Conservation (phyloP, 1,140 invertebrate genomes). For the Mizuhopecten yessoensis region DNA sequence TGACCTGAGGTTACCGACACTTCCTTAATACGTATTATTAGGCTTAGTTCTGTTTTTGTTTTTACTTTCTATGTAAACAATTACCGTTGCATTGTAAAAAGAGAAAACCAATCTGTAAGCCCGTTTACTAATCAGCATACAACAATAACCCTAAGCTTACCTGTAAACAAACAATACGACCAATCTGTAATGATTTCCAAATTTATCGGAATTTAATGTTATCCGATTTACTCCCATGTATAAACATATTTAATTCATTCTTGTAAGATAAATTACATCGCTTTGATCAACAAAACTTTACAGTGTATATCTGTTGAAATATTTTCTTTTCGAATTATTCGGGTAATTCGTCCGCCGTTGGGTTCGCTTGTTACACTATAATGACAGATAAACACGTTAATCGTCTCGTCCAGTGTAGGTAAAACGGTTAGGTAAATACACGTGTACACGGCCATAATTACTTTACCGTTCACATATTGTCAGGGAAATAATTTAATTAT, state of each 20-base stretch:
- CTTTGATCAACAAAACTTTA: background rate
- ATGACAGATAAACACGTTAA: constrained; percentile 3
- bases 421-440: background rate
- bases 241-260: constrained; percentile 18
- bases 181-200: background rate
- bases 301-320: background rate
- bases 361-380: background rate
- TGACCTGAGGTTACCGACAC: background rate
- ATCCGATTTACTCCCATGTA: constrained; percentile 9
- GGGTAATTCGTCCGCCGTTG: background rate
- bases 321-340: constrained; percentile 1
- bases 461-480: background rate
- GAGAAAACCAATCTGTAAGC: background rate
- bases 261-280: constrained; percentile 39
- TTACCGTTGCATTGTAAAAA: background rate
- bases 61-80: background rate
- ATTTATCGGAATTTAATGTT: constrained; percentile 29
- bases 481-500: background rate
- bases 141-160: background rate
- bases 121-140: background rate
- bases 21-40: background rate
- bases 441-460: background rate
- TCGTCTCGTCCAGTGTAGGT: background rate
- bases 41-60: background rate
- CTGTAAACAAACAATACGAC: background rate